Evolutionary conservation across 2,888 invertebrate genomes (phyloP).

Genomic region (Eupithecia insigniata): DNA sequence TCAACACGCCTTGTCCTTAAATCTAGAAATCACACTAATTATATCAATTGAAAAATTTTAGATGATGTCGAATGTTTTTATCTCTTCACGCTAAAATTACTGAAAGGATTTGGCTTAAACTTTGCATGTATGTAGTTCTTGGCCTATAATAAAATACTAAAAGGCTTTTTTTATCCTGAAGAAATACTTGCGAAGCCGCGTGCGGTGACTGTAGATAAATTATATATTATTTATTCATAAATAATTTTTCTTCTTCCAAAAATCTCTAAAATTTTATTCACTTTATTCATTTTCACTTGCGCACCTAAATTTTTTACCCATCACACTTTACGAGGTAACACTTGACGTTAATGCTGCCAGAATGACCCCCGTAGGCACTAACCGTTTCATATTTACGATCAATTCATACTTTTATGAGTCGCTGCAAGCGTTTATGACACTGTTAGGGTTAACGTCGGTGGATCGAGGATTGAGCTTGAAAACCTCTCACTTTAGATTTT

Average conservation of each 20-base stretch:
- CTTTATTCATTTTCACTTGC: conserved; percentile 9
- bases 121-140: too few relatives aligned
- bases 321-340: conserved; percentile 34
- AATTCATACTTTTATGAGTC: conserved; percentile 51
- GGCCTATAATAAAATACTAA: too few relatives aligned
- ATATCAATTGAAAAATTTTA: too few relatives aligned
- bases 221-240: neutral
- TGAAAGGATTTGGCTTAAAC: too few relatives aligned
- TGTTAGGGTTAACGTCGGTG: conserved; percentile 34
- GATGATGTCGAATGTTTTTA: too few relatives aligned
- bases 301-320: conserved; percentile 19
- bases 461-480: conserved; percentile 12
- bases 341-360: conserved; percentile 32
- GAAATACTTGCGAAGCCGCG: too few relatives aligned
- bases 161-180: too few relatives aligned
- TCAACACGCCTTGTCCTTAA: too few relatives aligned
- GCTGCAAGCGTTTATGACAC: conserved; percentile 40
- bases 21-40: too few relatives aligned
- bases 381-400: conserved; percentile 62
- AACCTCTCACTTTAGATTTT: neutral
- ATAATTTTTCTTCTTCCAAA: too few relatives aligned
- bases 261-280: neutral
- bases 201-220: too few relatives aligned
- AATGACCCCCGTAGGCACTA: conserved; percentile 49
- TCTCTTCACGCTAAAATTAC: too few relatives aligned